These are phyloP conservation scores for Neomonachus schauinslandi DNA, from an alignment of 2,113 vertebrate genomes.

Conservation along the genomic window DNA sequence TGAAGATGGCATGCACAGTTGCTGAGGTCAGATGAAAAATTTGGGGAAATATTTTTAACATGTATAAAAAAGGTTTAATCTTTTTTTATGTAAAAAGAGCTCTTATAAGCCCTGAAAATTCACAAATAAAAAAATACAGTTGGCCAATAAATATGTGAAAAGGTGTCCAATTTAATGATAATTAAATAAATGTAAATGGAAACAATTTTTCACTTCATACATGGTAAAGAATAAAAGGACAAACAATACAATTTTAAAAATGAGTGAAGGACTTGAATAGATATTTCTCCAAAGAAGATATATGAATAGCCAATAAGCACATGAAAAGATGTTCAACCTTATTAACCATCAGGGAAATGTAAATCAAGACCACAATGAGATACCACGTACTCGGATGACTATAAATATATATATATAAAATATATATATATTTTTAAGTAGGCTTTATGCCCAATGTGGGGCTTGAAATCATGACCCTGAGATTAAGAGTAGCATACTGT, in stretches of 20 bases:
- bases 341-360: background rate
- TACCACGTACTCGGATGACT: background rate
- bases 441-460: background rate
- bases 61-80: background rate
- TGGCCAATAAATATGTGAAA: background rate
- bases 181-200: background rate
- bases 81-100: background rate
- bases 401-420: background rate
- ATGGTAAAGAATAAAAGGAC: background rate
- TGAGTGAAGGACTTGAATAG: background rate
- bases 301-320: background rate
- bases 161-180: background rate
- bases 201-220: background rate
- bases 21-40: background rate
- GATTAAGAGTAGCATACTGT: background rate
- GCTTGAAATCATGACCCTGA: background rate
- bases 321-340: background rate
- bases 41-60: background rate
- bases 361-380: constrained; percentile 1
- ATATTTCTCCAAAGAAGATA: background rate
- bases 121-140: background rate
- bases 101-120: background rate
- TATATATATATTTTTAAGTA: background rate
- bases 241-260: background rate
- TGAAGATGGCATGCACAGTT: background rate